Percentiles rank a stretch among this genome's conserved stretches.
Evolutionary conservation across 2,797 vertebrate species (phyloP).

Genomic region (Miichthys miiuy): DNA sequence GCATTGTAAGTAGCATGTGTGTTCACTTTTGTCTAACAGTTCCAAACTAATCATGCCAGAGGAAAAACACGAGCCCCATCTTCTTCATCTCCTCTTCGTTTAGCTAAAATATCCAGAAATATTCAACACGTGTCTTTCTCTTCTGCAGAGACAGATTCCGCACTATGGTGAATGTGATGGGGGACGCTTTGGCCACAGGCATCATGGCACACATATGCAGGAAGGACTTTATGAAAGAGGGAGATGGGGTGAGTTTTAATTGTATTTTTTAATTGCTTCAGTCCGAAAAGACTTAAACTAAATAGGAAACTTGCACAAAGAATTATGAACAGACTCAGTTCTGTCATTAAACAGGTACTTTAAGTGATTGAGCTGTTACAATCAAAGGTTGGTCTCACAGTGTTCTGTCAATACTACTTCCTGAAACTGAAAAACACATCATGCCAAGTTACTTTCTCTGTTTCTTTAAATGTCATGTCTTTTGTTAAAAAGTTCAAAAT

Average conservation of each 20-base stretch:
- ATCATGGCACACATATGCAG: constrained; percentile 98
- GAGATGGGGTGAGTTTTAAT: constrained; percentile 87
- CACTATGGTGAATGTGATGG: constrained; percentile 98
- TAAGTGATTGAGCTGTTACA: neutral
- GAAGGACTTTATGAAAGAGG: constrained; percentile 94
- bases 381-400: neutral
- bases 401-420: neutral
- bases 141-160: constrained; percentile 93
- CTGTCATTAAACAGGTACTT: neutral
- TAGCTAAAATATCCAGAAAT: neutral
- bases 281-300: neutral
- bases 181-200: constrained; percentile 93
- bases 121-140: constrained; percentile 7
- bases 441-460: neutral
- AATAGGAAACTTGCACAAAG: neutral
- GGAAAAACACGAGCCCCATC: neutral
- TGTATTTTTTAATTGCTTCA: too few species aligned
- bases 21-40: constrained; percentile 4
- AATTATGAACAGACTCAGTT: neutral
- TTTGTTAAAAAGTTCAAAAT: neutral
- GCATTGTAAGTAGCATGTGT: constrained; percentile 89
- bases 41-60: constrained; percentile 15
- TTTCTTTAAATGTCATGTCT: constrained; percentile 14
- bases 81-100: neutral
- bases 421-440: neutral